phyloP scores from a whole-genome alignment of 2,113 vertebrate genomes.

The Melanerpes formicivorus region DNA sequence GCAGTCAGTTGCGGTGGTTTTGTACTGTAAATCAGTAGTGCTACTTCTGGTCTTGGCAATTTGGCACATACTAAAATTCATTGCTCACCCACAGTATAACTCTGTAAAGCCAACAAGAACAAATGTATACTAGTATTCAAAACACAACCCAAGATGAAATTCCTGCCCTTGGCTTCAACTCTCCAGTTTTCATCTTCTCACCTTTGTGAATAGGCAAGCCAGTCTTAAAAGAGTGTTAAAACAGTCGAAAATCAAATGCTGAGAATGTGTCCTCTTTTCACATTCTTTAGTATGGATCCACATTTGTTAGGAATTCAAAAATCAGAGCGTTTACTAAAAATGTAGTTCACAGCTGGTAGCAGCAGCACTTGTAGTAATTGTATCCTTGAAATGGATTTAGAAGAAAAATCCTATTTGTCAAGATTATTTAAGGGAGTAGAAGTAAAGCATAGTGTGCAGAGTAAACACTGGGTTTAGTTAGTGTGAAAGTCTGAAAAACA shows the following conservation, averaged over 20 bases:
- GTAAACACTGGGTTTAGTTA: not conserved
- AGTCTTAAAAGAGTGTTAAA: not conserved
- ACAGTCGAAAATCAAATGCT: not conserved
- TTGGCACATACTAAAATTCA: not conserved
- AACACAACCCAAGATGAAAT: conserved; percentile 4
- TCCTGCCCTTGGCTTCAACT: not conserved
- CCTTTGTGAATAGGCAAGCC: not conserved
- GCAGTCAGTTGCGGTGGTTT: not conserved
- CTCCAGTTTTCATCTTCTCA: not conserved
- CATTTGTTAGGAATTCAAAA: not conserved
- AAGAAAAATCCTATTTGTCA: not conserved
- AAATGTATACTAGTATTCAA: not conserved
- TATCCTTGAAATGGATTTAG: not conserved
- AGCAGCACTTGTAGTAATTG: not conserved
- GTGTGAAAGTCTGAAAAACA: not conserved
- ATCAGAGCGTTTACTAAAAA: not conserved
- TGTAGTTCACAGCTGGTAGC: not conserved
- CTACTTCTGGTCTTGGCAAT: not conserved
- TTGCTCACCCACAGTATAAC: not conserved
- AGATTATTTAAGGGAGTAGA: not conserved
- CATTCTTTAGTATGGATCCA: not conserved
- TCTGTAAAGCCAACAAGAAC: not conserved
- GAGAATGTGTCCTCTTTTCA: not conserved
- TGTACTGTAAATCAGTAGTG: not conserved
- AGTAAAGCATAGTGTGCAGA: not conserved